phyloP scores from a whole-genome alignment of 2,888 invertebrate genomes.

The Hylaea fasciaria region DNA sequence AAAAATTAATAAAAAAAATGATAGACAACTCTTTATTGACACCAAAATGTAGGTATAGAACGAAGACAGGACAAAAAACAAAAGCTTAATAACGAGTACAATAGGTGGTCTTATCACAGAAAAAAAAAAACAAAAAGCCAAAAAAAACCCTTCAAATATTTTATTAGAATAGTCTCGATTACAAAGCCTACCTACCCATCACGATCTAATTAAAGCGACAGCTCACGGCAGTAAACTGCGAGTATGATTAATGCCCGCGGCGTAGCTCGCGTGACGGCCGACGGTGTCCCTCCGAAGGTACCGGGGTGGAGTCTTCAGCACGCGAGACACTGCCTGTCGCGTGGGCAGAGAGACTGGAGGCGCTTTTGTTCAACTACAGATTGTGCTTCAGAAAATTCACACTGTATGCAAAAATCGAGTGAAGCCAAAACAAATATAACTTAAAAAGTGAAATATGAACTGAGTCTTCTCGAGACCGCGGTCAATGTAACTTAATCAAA shows the following conservation, averaged over 20 bases:
- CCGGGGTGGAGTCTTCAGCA: conserved; percentile 52
- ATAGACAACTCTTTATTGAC: no score
- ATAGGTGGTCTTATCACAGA: no score
- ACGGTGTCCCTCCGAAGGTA: conserved; percentile 51
- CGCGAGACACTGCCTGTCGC: conserved; percentile 79
- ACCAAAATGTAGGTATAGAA: no score
- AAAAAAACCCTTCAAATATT: no score
- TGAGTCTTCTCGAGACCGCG: no score
- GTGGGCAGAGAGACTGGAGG: conserved; percentile 53
- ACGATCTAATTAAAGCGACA: neutral
- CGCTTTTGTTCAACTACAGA: neutral
- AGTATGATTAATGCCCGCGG: conserved; percentile 30
- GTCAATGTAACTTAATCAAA: no score
- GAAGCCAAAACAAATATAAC: no score
- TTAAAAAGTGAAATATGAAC: no score
- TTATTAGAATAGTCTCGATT: neutral
- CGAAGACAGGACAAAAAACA: no score
- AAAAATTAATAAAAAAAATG: no score
- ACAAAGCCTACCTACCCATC: conserved; percentile 1
- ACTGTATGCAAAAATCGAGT: neutral
- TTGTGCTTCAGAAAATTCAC: neutral
- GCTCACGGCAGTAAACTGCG: conserved; percentile 3
- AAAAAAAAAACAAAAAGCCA: no score
- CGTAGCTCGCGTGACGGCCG: conserved; percentile 64
- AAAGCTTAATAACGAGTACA: no score